These are phyloP conservation scores for Sebastes paucispinis DNA, from an alignment of 2,797 vertebrate species.

Conservation along the genomic window DNA sequence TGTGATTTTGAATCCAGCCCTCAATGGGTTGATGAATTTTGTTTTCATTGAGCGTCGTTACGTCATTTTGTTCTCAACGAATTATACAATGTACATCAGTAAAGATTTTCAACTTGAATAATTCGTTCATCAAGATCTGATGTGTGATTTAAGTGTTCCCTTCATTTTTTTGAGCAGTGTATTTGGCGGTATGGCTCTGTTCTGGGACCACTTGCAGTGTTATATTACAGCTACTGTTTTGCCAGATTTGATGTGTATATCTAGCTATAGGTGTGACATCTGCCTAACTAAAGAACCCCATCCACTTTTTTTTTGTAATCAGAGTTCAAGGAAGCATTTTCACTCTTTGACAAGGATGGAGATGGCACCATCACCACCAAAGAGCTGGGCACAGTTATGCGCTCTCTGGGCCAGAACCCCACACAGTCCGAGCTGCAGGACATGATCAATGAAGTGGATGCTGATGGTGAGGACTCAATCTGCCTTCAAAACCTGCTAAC, in stretches of 20 bases:
- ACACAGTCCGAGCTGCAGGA: slow-evolving; percentile 99
- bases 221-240: neutral
- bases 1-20: no score
- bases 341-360: slow-evolving; percentile 99
- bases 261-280: neutral
- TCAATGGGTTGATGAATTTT: no score
- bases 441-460: slow-evolving; percentile 99
- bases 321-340: slow-evolving; percentile 99
- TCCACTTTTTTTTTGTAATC: neutral
- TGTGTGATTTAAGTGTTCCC: no score
- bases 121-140: no score
- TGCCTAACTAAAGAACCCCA: neutral
- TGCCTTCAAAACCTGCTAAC: neutral
- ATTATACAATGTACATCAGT: no score
- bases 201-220: neutral
- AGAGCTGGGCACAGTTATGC: slow-evolving; percentile 98
- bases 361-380: slow-evolving; percentile 99
- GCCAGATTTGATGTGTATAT: neutral
- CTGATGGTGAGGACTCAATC: slow-evolving; percentile 87
- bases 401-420: slow-evolving; percentile 98
- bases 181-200: no score
- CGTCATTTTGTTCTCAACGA: no score
- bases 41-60: no score
- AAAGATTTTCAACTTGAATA: no score
- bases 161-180: neutral